Evolutionary conservation across 2,888 invertebrate species (phyloP), one percentile per base, ranked within the genome.

Genomic region (Amphipyra berbera): DNA sequence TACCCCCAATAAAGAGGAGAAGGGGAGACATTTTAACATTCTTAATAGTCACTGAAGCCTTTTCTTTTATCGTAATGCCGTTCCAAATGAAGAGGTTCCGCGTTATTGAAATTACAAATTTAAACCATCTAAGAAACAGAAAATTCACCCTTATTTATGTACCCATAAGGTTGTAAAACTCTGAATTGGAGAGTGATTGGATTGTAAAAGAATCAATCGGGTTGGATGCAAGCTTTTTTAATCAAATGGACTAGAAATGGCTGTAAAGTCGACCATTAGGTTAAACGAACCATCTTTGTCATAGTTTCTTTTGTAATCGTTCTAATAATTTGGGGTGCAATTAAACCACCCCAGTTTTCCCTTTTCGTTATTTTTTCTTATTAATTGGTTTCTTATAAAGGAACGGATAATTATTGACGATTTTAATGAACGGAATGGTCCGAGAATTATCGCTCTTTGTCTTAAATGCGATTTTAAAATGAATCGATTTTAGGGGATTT

Each of bases 221-320:
- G 82, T 82, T 88, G 82, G 87, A 91, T 87, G 86, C 85, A 85
- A 85, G 80, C 78, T 91, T 93, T 92, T 93, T 92, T 92, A 91
- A 93, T 91, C 87, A 92, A 93, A 93, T 91, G 87, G 85, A 88
- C 85, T 87, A 91, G 89, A 91, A 92, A 89, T 87, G 85, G 84
- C 82, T 87, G 85, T 86, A 86, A 88, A 88, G 88, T 89, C 89
- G 89, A 76, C 90, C 90, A 90, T 93, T 93, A 89, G 84, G 81
- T 87, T 88, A 92, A 93, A 92, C 89, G 93, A 92, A 89, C 78
- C 81, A 89, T 88, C 91, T 91, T 92, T 92, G 91, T 93, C 92
- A 93, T 93, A 91, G 92, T 92, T 89, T 88, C 91, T 91, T 92
- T 92, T 88, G 87, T 88, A 86, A 85, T 81, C 80, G 84, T 81